Percentiles rank a stretch among this genome's conserved stretches.
Evolutionary conservation across 2,888 invertebrate species (phyloP).

Genomic region (Chalcis sispes): DNA sequence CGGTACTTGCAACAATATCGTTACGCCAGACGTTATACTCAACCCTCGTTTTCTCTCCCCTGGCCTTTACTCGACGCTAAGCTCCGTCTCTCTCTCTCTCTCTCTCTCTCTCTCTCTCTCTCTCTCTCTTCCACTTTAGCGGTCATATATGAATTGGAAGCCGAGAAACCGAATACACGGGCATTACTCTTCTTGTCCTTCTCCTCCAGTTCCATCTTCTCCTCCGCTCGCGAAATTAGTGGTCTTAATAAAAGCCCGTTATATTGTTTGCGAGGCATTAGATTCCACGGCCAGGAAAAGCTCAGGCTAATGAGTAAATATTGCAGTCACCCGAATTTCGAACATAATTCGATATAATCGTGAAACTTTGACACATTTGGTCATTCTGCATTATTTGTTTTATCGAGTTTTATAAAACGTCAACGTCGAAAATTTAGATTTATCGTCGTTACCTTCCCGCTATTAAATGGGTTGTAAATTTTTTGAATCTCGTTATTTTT

Average conservation of each 20-base stretch:
- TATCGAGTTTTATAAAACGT: no score
- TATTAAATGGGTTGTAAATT: no score
- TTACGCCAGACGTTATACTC: slow-evolving; percentile 36
- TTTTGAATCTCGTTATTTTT: no score
- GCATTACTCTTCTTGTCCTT: slow-evolving; percentile 38
- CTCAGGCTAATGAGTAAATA: slow-evolving; percentile 24
- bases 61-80: slow-evolving; percentile 31
- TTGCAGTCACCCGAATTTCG: not conserved
- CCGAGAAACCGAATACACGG: slow-evolving; percentile 48
- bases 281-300: not conserved
- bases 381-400: no score
- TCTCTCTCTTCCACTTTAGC: no score
- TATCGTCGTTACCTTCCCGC: no score
- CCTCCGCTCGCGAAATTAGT: slow-evolving; percentile 9
- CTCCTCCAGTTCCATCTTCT: not conserved
- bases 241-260: slow-evolving; percentile 47
- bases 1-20: slow-evolving; percentile 57
- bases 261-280: slow-evolving; percentile 29
- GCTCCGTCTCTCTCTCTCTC: no score
- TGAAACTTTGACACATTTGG: no score
- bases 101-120: no score
- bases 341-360: not conserved
- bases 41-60: not conserved
- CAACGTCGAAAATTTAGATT: no score
- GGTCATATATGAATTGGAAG: slow-evolving; percentile 50